phyloP scores from a whole-genome alignment of 2,888 invertebrate genomes.

The Adineta ricciae region DNA sequence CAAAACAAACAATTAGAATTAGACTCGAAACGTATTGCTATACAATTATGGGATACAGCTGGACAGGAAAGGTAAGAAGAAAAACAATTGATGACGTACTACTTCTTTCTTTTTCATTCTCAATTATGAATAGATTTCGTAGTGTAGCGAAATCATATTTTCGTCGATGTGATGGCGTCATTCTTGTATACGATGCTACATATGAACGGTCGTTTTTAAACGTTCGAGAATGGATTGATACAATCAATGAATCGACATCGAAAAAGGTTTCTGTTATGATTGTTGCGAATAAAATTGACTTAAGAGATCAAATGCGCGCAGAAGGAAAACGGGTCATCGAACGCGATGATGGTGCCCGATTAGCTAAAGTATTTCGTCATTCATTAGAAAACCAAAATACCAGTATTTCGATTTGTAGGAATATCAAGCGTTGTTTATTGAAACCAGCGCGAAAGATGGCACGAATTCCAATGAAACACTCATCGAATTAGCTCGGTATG shows the following conservation, averaged over 20 bases:
- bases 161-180: constrained; percentile 58
- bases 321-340: constrained; percentile 44
- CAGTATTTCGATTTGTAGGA: constrained; percentile 39
- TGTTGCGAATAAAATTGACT: constrained; percentile 57
- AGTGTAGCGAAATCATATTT: constrained; percentile 59
- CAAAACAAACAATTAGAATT: constrained; percentile 53
- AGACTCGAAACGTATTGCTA: constrained; percentile 54
- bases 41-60: constrained; percentile 51
- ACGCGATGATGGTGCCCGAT: constrained; percentile 50
- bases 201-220: constrained; percentile 57
- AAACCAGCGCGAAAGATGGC: constrained; percentile 49
- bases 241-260: constrained; percentile 55
- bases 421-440: constrained; percentile 46
- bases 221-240: constrained; percentile 57
- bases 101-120: constrained; percentile 24
- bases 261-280: constrained; percentile 56
- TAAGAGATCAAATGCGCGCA: constrained; percentile 48
- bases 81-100: not conserved
- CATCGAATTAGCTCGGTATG: constrained; percentile 47
- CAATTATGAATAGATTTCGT: constrained; percentile 50
- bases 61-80: constrained; percentile 53
- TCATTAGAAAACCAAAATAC: not conserved
- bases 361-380: constrained; percentile 47
- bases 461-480: constrained; percentile 45
- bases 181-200: constrained; percentile 57